Evolutionary conservation across 2,113 vertebrate genomes (phyloP), one percentile per base, ranked within the genome.

Genomic region (Oxyura jamaicensis): DNA sequence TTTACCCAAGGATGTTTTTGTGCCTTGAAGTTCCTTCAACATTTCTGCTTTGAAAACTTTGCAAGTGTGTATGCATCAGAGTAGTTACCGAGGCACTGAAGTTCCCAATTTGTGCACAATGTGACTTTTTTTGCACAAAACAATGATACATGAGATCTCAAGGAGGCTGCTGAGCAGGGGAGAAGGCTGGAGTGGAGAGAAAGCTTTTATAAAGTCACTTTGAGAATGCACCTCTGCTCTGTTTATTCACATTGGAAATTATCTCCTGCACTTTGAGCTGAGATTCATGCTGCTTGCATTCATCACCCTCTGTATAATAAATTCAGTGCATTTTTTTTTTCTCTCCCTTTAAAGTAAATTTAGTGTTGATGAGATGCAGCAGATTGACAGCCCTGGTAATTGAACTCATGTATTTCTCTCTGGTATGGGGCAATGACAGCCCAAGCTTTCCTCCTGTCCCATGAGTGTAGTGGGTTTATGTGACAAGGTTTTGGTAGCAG

Each of bases 1-100:
- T 98, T 98, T 98, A 98, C 97, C 97, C 98, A 98, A 98, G 98
- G 98, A 98, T 98, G 98, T 97, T 97, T 98, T 97, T 97, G 97
- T 97, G 97, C 97, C 98, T 98, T 97, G 98, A 98, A 98, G 97
- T 98, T 97, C 98, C 97, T 98, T 98, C 96, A 95, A 74, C 94
- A 94, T 96, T 97, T 97, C 85, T 86, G 96, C 97, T 97, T 97
- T 88, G 91, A 96, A 97, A 98, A 98, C 97, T 97, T 97, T 92
- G 96, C 20, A 68, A 97, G 97, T 95, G 95, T 97, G 91, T 97
- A 96, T 97, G 97, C 97, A 98, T 97, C 97, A 97, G 91, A 97
- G 95, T 96, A 35, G 62, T 94, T 71, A 93, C 55, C 2, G 56
- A 97, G 95, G 94, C 29, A 10, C 97, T 97, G 95, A 97, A 97